Evolutionary conservation across 2,797 vertebrate genomes (phyloP), one percentile per base, ranked within the genome.

Genomic region (Notolepis coatsorum): DNA sequence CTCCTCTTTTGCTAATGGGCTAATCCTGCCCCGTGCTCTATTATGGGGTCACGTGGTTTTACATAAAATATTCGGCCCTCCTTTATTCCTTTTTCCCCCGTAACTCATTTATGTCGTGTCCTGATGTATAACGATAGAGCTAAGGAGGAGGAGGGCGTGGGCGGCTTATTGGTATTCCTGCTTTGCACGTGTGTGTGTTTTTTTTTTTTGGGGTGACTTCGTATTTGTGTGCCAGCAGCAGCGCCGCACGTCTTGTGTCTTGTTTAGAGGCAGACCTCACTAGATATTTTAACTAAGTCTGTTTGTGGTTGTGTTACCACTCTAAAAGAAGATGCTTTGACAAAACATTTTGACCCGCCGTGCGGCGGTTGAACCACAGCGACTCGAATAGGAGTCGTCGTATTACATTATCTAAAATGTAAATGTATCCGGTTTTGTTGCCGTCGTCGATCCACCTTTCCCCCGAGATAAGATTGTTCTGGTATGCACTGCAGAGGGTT

Each of bases 1-100:
- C 83, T 89, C 82, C 89, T 68, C 73, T 66, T 61, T 78, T 81
- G 71, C 80, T 91, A 89, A 89, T 87, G 84, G 81, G 77, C 85
- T 86, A 87, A 83, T 89, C 79, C 85, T 60, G 73, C 46, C 15
- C 8, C 24, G 54, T 5, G n/a, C 17, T 21, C n/a, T 47, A 31
- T 37, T 27, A 30, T 13, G 61, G 72, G 80, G 75, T 86, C 87
- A 87, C 78, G 64, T 82, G 83, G 77, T 87, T 89, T 79, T 80
- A 88, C 82, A 80, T 88, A 82, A 75, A 82, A 81, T 62, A 54
- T 77, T 60, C 72, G n/a, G 15, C 39, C 72, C 69, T 37, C 66
- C 68, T 24, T 7, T 67, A n/a, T n/a, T 21, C 8, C 23, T 56
- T 80, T 75, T 75, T 81, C 76, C 77, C 84, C 83, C 72, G 41